These are phyloP conservation scores for Eulemur mongoz DNA, from an alignment of 2,797 vertebrate genomes.

Conservation along the genomic window DNA sequence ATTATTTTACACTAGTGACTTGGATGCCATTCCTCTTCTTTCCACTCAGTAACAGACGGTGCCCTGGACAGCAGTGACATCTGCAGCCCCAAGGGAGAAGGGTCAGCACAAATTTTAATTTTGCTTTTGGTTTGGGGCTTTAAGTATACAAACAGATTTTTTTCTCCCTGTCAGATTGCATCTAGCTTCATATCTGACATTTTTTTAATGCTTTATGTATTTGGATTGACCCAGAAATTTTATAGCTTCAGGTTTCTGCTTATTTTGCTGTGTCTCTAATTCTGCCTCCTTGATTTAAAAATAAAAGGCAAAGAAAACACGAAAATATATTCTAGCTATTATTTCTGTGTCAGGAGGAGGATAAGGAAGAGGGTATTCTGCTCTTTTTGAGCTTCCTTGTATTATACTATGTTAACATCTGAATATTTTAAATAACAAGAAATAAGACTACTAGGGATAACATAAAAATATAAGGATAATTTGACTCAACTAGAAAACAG, in stretches of 20 bases:
- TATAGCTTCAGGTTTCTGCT: slow-evolving; percentile 57
- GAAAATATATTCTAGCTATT: slow-evolving; percentile 30
- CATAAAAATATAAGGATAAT: background rate
- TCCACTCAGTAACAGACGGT: slow-evolving; percentile 69
- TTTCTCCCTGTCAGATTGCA: slow-evolving; percentile 69
- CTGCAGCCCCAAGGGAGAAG: slow-evolving; percentile 78
- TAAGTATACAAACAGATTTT: slow-evolving; percentile 60
- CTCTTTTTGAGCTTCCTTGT: background rate
- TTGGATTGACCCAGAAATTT: slow-evolving; percentile 71
- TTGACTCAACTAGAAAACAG: slow-evolving; percentile 26
- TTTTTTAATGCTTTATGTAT: slow-evolving; percentile 67
- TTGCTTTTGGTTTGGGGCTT: slow-evolving; percentile 75
- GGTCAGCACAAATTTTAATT: slow-evolving; percentile 80
- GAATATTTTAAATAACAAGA: slow-evolving; percentile 48
- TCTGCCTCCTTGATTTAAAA: slow-evolving; percentile 39
- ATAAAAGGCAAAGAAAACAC: slow-evolving; percentile 21
- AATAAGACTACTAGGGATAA: slow-evolving; percentile 12
- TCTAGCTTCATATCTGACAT: slow-evolving; percentile 67
- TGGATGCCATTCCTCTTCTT: slow-evolving; percentile 63
- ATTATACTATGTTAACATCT: slow-evolving; percentile 27
- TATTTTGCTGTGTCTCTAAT: slow-evolving; percentile 58
- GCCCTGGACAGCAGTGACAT: slow-evolving; percentile 78
- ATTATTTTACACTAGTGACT: slow-evolving; percentile 58
- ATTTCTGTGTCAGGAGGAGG: slow-evolving; percentile 2
- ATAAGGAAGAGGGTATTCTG: background rate